phyloP scores from a whole-genome alignment of 2,113 vertebrate genomes.

The Ceuthmochares aereus region DNA sequence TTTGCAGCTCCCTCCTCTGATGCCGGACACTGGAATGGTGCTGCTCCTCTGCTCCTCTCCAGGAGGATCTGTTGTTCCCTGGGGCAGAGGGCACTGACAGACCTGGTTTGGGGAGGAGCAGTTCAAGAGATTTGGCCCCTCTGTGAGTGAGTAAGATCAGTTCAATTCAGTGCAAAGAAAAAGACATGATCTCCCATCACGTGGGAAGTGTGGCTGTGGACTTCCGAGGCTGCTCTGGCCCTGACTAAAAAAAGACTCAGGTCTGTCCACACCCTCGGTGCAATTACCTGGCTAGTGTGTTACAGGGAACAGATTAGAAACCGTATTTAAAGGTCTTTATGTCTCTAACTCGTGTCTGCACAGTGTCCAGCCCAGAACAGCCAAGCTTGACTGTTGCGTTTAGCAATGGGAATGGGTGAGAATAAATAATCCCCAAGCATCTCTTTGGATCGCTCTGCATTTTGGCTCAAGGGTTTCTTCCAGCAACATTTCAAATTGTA shows the following conservation, averaged over 20 bases:
- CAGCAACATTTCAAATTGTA: background rate
- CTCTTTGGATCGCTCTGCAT: background rate
- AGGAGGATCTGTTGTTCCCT: background rate
- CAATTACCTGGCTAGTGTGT: background rate
- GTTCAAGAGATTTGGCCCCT: background rate
- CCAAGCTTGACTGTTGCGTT: background rate
- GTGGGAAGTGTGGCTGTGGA: background rate
- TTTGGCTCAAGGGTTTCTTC: slow-evolving; percentile 19
- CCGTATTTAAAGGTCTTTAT: background rate
- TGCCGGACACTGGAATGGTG: accelerated
- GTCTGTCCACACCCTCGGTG: background rate
- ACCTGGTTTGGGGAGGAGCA: background rate
- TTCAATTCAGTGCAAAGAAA: background rate
- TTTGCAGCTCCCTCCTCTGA: accelerated
- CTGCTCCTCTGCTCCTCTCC: background rate
- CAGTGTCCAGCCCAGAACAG: background rate
- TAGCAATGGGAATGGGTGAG: accelerated
- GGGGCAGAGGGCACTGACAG: accelerated
- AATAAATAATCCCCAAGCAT: background rate
- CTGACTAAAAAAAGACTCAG: background rate
- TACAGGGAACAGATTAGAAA: background rate
- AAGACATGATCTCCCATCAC: accelerated
- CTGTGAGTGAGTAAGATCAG: accelerated
- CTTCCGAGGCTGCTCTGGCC: background rate
- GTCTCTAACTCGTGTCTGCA: accelerated